Evolutionary conservation across 2,888 invertebrate species (phyloP), one percentile per base, ranked within the genome.

Genomic region (Linyphia triangularis): DNA sequence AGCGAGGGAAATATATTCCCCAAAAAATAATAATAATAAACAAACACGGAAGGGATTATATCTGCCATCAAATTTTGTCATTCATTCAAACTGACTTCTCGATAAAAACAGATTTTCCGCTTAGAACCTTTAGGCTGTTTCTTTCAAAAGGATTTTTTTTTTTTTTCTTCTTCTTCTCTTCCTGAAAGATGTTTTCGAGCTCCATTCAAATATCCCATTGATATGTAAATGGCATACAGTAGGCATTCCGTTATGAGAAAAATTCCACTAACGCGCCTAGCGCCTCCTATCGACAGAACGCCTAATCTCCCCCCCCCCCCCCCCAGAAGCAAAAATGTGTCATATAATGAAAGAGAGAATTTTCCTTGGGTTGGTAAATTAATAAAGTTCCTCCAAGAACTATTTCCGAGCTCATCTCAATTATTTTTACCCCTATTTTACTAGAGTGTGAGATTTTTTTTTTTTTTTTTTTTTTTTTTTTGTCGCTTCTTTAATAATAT

Each of bases 161-260:
- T n/a, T 5, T n/a, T 51, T 16, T 16, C 5, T 51, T 51, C n/a
- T 16, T 22, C 9, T n/a, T 51, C n/a, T 16, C 5, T 51, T 51
- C n/a, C n/a, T 22, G 73, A 51, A 73, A 83, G 72, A 63, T 73
- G 83, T 63, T 83, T 72, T 61, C 63, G 63, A 73, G 63, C 63
- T 30, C 82, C 73, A 83, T 83, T 83, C 83, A 83, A 83, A 83
- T 83, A 73, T n/a, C 73, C 63, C 22, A 83, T 83, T 83, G 83
- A 83, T 83, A 83, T 83, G 83, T 65, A 83, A 83, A 83, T 83
- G 51, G 65, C 19, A 83, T 83, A 51, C 83, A 83, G 73, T 73
- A 83, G 73, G 82, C 28, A 51, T 70, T 30, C 40, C 33, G 40
- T 61, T 59, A 81, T 72, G 82, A 61, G 61, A 61, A 61, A 72